Percentiles rank a stretch among this genome's conserved stretches.
Evolutionary conservation across 2,113 vertebrate genomes (phyloP).

Genomic region (Beaufortia kweichowensis): DNA sequence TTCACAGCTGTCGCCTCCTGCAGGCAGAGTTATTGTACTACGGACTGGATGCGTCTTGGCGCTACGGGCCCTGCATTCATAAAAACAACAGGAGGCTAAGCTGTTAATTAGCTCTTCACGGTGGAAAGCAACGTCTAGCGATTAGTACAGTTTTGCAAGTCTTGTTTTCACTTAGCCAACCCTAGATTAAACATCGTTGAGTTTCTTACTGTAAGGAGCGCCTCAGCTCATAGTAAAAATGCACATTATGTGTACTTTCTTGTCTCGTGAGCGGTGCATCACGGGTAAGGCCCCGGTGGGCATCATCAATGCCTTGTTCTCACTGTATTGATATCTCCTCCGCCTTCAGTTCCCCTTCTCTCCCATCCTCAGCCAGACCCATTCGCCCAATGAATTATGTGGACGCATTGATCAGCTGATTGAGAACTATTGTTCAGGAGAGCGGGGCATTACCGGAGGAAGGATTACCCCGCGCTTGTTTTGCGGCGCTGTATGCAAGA

Average conservation of each 20-base stretch:
- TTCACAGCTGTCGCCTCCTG: conserved; percentile 72
- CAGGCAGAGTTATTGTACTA: conserved; percentile 72
- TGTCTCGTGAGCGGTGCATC: conserved; percentile 66
- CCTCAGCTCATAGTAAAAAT: conserved; percentile 71
- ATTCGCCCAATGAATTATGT: conserved; percentile 96
- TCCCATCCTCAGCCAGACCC: conserved; percentile 77
- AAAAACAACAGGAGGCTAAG: conserved; percentile 79
- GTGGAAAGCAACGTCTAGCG: conserved; percentile 71
- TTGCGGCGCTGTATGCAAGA: conserved; percentile 78
- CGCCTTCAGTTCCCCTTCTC: conserved; percentile 76
- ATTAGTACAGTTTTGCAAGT: conserved; percentile 65
- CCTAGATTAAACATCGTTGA: conserved; percentile 64
- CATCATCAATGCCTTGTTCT: conserved; percentile 91
- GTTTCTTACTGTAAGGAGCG: conserved; percentile 62
- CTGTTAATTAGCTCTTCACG: conserved; percentile 77
- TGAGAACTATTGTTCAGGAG: conserved; percentile 97
- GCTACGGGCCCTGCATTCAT: conserved; percentile 71
- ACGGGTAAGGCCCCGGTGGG: conserved; percentile 72
- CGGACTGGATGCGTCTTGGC: conserved; percentile 58
- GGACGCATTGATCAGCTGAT: conserved; percentile 99
- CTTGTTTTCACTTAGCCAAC: conserved; percentile 39
- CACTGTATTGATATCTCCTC: conserved; percentile 89
- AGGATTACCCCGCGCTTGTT: conserved; percentile 77
- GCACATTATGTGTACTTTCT: conserved; percentile 72
- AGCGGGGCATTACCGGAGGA: conserved; percentile 92